phyloP scores from a whole-genome alignment of 2,797 vertebrate species.

The Danio choprae region DNA sequence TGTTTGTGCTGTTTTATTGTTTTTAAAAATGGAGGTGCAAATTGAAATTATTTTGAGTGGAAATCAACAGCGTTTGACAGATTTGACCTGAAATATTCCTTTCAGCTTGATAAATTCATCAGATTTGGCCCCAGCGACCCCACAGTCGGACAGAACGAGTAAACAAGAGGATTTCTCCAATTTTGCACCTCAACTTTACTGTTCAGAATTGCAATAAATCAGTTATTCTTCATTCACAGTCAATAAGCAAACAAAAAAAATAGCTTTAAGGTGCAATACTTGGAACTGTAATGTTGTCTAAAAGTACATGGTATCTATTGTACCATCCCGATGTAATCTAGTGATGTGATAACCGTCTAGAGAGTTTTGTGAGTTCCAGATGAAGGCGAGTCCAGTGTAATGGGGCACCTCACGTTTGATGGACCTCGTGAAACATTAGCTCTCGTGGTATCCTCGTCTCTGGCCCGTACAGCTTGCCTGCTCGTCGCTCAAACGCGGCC shows the following conservation, averaged over 20 bases:
- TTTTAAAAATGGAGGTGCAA: slow-evolving; percentile 5
- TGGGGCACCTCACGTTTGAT: slow-evolving; percentile 84
- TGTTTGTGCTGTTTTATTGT: slow-evolving; percentile 1
- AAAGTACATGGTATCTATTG: slow-evolving; percentile 13
- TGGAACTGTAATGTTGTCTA: background rate
- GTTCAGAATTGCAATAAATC: background rate
- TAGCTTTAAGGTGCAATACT: background rate
- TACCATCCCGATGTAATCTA: slow-evolving; percentile 1
- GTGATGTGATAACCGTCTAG: slow-evolving; percentile 57
- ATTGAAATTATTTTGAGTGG: background rate
- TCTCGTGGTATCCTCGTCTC: slow-evolving; percentile 92
- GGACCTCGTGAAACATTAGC: slow-evolving; percentile 93
- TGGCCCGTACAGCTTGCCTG: slow-evolving; percentile 85
- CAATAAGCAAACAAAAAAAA: slow-evolving; percentile 2
- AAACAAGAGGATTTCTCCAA: background rate
- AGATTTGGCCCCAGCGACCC: slow-evolving; percentile 11
- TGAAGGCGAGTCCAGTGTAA: background rate
- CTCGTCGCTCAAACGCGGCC: slow-evolving; percentile 89
- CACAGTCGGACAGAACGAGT: background rate
- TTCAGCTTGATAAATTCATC: background rate
- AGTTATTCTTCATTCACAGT: slow-evolving; percentile 20
- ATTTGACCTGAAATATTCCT: background rate
- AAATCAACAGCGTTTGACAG: background rate
- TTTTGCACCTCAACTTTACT: background rate
- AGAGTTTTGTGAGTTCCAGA: background rate